Conservation (phyloP, 2,888 invertebrate genomes). For the Masnerella sp. region DNA sequence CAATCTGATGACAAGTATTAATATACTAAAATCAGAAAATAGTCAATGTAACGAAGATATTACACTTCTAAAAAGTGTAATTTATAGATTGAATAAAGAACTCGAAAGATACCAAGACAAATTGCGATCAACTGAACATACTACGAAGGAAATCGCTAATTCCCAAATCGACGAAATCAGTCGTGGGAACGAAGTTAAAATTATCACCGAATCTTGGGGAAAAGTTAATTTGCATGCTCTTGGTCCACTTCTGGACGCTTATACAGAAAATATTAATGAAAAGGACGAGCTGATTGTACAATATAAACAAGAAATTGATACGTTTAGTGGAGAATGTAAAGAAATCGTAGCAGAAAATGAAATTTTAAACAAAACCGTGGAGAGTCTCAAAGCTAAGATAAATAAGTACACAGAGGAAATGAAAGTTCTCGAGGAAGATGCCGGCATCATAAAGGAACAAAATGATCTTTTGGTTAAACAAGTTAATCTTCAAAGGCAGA, state of each 20-base stretch:
- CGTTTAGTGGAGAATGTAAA: constrained; percentile 85
- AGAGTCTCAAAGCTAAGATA: constrained; percentile 77
- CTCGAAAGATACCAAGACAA: constrained; percentile 88
- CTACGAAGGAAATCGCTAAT: constrained; percentile 18
- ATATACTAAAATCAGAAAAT: constrained; percentile 80
- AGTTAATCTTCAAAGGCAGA: constrained; percentile 84
- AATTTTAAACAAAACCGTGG: constrained; percentile 79
- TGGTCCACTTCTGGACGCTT: constrained; percentile 87
- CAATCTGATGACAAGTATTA: constrained; percentile 58
- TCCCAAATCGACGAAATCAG: constrained; percentile 56
- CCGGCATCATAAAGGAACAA: constrained; percentile 72
- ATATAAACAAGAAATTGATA: constrained; percentile 85
- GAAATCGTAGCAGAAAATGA: constrained; percentile 86
- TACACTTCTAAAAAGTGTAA: constrained; percentile 86
- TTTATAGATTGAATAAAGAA: constrained; percentile 88
- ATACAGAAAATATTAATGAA: constrained; percentile 87
- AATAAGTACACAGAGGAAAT: constrained; percentile 69
- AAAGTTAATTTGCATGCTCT: constrained; percentile 82
- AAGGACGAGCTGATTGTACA: constrained; percentile 85
- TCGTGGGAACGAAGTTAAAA: constrained; percentile 72
- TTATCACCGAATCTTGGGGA: constrained; percentile 80
- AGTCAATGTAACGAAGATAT: constrained; percentile 83
- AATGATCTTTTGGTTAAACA: constrained; percentile 81
- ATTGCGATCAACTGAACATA: constrained; percentile 75
- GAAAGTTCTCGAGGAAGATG: constrained; percentile 71